Evolutionary conservation across 2,113 vertebrate genomes (phyloP).

Genomic region (Nyctibius bracteatus): DNA sequence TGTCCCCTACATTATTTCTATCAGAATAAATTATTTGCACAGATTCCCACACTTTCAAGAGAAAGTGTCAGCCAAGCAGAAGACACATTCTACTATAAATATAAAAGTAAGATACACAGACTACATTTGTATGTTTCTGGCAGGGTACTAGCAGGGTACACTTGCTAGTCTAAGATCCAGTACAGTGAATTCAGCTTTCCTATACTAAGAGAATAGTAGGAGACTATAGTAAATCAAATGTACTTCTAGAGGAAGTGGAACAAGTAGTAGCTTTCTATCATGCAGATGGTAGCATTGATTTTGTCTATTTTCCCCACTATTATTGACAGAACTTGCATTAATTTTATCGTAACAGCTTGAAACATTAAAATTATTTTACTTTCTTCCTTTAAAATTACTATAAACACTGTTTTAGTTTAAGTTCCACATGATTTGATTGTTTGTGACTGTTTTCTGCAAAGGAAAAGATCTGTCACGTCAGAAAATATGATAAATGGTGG

Average conservation of each 20-base stretch:
- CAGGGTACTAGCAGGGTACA: neutral
- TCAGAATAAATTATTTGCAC: neutral
- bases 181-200: neutral
- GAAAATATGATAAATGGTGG: neutral
- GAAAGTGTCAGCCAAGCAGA: neutral
- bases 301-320: neutral
- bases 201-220: neutral
- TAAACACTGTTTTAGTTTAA: neutral
- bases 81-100: neutral
- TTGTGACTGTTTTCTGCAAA: neutral
- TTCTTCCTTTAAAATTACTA: neutral
- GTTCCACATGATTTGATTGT: neutral
- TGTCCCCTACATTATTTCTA: neutral
- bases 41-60: neutral
- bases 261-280: neutral
- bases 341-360: neutral
- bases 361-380: neutral
- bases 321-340: neutral
- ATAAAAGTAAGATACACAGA: neutral
- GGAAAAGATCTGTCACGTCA: neutral
- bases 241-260: neutral
- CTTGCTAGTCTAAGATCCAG: neutral
- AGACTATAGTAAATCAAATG: neutral
- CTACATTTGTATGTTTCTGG: neutral
- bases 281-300: neutral